Evolutionary conservation across 2,113 vertebrate species (phyloP), one percentile per base, ranked within the genome.

Genomic region (Nothoprocta pentlandii): DNA sequence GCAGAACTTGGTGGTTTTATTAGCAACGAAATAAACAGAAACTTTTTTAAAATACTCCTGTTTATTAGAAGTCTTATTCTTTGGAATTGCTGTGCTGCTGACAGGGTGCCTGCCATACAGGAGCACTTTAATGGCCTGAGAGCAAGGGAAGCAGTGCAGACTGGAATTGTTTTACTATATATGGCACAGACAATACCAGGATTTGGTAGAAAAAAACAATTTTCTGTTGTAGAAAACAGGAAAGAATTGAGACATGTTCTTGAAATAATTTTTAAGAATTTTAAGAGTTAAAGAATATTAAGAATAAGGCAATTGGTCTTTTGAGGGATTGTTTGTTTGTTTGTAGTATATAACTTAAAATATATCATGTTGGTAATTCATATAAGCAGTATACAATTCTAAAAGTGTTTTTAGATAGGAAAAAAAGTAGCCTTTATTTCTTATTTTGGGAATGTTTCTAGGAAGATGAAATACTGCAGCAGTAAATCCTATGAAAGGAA

Each of bases 21-120:
- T 97, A 83, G 41, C 92, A 95, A 90, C 89, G 53, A 92, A 95
- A 94, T 97, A 96, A 95, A 54, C 22, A 56, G 46, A 54, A 22
- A 80, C 11, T 76, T 92, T 92, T 95, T 92, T 42, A 1, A 83
- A 90, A 80, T 79, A 91, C 77, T 69, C 66, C 6, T 34, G 16
- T 4, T 2, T 66, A 86, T 66, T 51, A 20, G 4, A 85, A 69
- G 46, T 44, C 36, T 44, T 66, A 9, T 61, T 69, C 30, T 92
- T 70, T 89, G 71, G 47, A 9, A n/a, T 53, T 22, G 30, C 41
- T 77, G 19, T 9, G 51, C 54, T 77, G 2, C 64, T 3, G 1
- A 10, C 15, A 9, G 58, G 13, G 34, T 56, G 63, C 44, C 28
- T 26, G 2, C 42, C 41, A 17, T 1, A 12, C 0, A 26, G 16